A percentile compares a stretch with the other conserved stretches of the same genome.
phyloP scores from a whole-genome alignment of 1,140 invertebrate genomes.

The Hypsibius dujardini region DNA sequence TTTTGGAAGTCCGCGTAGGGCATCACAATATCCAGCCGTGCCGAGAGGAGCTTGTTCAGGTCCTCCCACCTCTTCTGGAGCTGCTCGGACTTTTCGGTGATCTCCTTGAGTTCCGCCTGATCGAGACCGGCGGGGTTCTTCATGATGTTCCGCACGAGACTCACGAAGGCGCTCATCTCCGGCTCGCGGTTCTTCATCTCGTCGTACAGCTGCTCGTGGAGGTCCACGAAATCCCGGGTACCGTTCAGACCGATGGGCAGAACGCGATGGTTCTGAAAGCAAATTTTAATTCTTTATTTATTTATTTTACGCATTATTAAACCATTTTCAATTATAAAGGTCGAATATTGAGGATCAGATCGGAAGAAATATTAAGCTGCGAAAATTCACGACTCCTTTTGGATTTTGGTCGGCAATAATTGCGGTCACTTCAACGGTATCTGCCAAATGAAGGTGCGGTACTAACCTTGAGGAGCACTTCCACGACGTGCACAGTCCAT shows the following conservation, averaged over 20 bases:
- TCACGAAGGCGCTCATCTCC: constrained; percentile 12
- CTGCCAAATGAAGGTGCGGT: no score
- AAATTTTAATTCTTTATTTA: neutral
- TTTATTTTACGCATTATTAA: no score
- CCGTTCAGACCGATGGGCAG: neutral
- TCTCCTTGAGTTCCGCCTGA: constrained; percentile 33
- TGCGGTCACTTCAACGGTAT: no score
- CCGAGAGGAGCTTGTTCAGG: constrained; percentile 44
- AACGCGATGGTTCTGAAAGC: constrained; percentile 14
- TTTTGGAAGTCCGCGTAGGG: constrained; percentile 55
- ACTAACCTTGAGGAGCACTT: constrained; percentile 3
- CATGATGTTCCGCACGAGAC: neutral
- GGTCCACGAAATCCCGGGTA: constrained; percentile 52
- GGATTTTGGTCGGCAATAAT: no score
- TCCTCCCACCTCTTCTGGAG: constrained; percentile 46
- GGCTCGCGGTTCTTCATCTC: constrained; percentile 45
- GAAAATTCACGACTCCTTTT: no score
- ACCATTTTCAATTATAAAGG: no score
- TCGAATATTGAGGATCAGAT: no score
- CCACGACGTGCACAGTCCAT: constrained; percentile 7
- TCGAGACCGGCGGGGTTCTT: neutral
- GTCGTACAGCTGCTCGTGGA: constrained; percentile 52
- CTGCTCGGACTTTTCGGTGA: constrained; percentile 43
- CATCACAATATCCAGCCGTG: constrained; percentile 41
- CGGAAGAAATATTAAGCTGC: no score